Conservation (phyloP, 2,797 vertebrate species). For the Oryzias dopingdopingensis region DNA sequence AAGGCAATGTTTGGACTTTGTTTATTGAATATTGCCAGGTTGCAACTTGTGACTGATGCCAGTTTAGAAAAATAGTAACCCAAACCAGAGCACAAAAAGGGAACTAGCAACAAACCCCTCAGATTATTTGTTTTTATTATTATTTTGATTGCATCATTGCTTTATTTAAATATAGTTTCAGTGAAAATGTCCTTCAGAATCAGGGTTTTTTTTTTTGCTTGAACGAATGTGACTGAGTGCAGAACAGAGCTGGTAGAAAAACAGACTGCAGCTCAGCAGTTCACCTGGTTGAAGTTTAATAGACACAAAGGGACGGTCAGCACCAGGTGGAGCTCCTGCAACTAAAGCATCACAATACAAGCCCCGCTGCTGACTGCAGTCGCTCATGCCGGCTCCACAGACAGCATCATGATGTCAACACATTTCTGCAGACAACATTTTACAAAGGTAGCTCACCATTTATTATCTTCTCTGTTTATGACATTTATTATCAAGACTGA, state of each 20-base stretch:
- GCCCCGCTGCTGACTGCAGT: conserved; percentile 21
- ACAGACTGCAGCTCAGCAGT: conserved; percentile 36
- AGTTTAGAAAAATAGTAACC: too few species aligned
- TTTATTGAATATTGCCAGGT: too few species aligned
- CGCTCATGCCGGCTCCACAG: conserved; percentile 25
- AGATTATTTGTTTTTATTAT: neutral
- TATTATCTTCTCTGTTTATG: neutral
- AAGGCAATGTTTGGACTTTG: too few species aligned
- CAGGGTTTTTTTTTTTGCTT: neutral
- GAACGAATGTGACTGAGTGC: conserved; percentile 5
- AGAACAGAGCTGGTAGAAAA: conserved; percentile 10
- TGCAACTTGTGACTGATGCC: too few species aligned
- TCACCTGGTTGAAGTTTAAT: conserved; percentile 43
- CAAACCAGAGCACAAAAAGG: too few species aligned
- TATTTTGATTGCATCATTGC: neutral
- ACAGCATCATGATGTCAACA: conserved; percentile 4
- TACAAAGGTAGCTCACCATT: neutral
- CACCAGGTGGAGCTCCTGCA: conserved; percentile 29
- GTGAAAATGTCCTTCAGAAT: neutral
- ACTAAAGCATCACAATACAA: conserved; percentile 34
- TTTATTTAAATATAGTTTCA: neutral
- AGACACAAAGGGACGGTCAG: conserved; percentile 49
- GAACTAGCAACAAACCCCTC: neutral
- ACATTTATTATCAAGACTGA: conserved; percentile 11
- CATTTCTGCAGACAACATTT: conserved; percentile 16